Base-by-base conservation (phyloP, 35 echinoderm and acorn worm species). In the Chiridota heheva region DNA sequence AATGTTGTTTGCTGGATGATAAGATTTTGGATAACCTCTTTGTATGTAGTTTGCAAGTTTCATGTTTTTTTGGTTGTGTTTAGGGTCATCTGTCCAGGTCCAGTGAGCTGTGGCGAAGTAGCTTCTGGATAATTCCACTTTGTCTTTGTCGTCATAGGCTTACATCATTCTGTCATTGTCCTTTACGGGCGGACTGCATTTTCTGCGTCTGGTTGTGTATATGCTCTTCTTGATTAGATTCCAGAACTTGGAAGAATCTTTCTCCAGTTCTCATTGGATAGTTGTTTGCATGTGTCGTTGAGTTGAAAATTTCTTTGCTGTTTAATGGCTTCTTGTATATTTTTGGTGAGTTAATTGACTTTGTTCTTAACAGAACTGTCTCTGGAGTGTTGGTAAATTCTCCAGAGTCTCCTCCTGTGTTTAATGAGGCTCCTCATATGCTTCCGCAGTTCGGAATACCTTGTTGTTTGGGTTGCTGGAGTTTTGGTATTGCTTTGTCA, bases 251-350 rank as follows among this genome's bases (percentile, higher is more conserved):
- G 6, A 31, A 3, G 25, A 27, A 31, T 76, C 72, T 51, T n/a
- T n/a, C n/a, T n/a, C n/a, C n/a, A n/a, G n/a, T 35, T 58, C 22
- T 33, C 36, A 53, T 55, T 20, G 1, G 73, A 55, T 1, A 58
- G 48, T 38, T 77, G 73, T 77, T 53, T 55, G 55, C 73, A 77
- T 58, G 15, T 55, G 73, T 77, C 60, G 73, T 77, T 20, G 46
- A 34, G 10, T 10, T 78, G 7, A 4, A 13, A 0, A 1, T 58
- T 60, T 36, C 20, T 44, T 22, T 51, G 24, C 0, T 73, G 70
- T 26, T 20, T 25, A 2, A 32, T 58, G 73, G 40, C 30, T 55
- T 77, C 27, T 31, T 15, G n/a, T 24, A 77, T 77, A 5, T 57
- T 55, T 16, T 3, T 35, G 4, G 36, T 31, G 13, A 39, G 27